Evolutionary conservation across 2,888 invertebrate genomes (phyloP), one percentile per base, ranked within the genome.

Genomic region (Chymomyza caudatula): DNA sequence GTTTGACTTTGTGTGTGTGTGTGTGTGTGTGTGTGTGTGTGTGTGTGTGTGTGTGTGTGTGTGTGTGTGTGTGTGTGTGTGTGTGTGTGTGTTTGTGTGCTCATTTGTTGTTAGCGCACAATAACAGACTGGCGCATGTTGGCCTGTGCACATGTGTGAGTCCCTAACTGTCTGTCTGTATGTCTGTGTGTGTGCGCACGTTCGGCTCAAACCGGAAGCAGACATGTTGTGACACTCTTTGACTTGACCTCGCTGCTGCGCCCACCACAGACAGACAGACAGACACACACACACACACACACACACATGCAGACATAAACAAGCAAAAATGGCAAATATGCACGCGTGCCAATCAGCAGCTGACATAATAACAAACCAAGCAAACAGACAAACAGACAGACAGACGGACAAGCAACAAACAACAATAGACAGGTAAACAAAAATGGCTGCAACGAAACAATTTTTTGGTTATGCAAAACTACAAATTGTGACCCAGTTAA

Each of bases 141-240:
- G 3, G 6, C n/a, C 15, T 47, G n/a, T 47, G 11, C 2, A 19
- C 25, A 29, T 57, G 47, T 61, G 55, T 62, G 49, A 60, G 58
- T 25, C 15, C 47, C 52, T 54, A 60, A 65, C 51, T 59, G 63
- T 42, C 8, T 22, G 20, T 29, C 25, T 59, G 23, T 25, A 25
- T 47, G 70, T 69, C 69, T 64, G 69, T 74, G 43, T 29, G 49
- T 53, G 69, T 74, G 43, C 19, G 49, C 43, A 23, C 13, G 42
- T 23, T 37, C 23, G 60, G 23, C 42, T 53, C 53, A 60, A 67
- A 84, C 81, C 86, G 86, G 86, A 87, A 87, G 86, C 80, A 87
- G 88, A 87, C 88, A 85, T 84, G 77, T 86, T 87, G 85, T 78
- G 82, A 87, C 81, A 85, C 76, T 76, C 87, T 85, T 78, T 83